phyloP scores from a whole-genome alignment of 2,888 invertebrate genomes.

The Ochropleura plecta region DNA sequence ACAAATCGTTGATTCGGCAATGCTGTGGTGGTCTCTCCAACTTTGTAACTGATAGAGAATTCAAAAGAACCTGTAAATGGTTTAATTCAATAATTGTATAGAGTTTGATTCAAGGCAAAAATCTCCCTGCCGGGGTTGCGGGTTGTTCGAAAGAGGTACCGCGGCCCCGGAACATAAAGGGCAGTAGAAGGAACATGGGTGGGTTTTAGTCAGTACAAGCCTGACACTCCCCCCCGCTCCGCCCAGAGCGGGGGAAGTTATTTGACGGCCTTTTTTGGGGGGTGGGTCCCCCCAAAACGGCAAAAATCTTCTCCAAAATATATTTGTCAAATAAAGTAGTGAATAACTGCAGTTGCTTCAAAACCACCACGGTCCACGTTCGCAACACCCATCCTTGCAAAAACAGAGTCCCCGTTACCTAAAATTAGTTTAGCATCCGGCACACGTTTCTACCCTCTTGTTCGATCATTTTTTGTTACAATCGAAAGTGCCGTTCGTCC shows the following conservation, averaged over 20 bases:
- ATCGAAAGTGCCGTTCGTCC: slow-evolving; percentile 67
- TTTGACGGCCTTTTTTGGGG: no score
- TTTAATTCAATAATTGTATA: not conserved
- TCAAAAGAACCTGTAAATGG: not conserved
- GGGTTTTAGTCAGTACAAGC: no score
- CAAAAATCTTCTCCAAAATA: not conserved
- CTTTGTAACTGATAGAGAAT: not conserved
- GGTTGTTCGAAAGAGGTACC: no score
- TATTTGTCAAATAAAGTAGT: not conserved
- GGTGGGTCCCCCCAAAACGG: no score
- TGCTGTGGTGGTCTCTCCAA: not conserved
- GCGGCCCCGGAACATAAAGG: no score
- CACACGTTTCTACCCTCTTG: slow-evolving; percentile 69
- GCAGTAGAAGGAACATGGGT: no score
- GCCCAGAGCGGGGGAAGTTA: no score
- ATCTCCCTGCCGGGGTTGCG: no score
- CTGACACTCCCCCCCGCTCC: no score
- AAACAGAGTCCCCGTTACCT: slow-evolving; percentile 73
- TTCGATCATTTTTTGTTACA: slow-evolving; percentile 70
- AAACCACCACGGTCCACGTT: slow-evolving; percentile 23
- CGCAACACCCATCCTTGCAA: slow-evolving; percentile 56
- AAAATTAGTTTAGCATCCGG: slow-evolving; percentile 80
- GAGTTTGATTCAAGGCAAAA: not conserved
- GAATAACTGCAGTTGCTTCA: slow-evolving; percentile 25
- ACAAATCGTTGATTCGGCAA: not conserved